Evolutionary conservation across 1,140 invertebrate genomes (phyloP), one percentile per base, ranked within the genome.

Genomic region (Meteorus sp.): DNA sequence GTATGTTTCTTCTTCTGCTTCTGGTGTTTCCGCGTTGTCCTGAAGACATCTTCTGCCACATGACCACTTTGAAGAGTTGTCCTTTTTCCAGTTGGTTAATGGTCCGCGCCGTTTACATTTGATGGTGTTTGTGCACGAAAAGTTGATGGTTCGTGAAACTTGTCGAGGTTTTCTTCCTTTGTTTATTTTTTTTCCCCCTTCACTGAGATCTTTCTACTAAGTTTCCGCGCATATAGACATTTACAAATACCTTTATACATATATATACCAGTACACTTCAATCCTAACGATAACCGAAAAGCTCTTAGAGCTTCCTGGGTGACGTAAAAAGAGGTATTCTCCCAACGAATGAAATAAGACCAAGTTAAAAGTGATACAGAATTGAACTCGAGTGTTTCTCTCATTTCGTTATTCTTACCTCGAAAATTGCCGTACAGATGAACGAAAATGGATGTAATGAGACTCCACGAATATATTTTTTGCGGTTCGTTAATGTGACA

Each of bases 61-160:
- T n/a, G n/a, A n/a, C n/a, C n/a, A n/a, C n/a, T n/a, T n/a, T n/a
- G 11, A 35, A 35, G 13, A 35, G 13, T 3, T 35, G 33, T n/a
- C 44, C 19, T 48, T 57, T 57, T 47, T 31, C 31, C 33, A 17
- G 35, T 19, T 50, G 19, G 29, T 44, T 59, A 59, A 51, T 51
- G 47, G 23, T 27, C n/a, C 29, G 44, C 27, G 9, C 20, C 44
- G 55, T 59, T 59, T 35, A 41, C 19, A 27, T 53, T 51, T 45
- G 51, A 59, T 47, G 33, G 29, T 53, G 37, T 59, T 59, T 59
- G 41, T 35, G 50, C 25, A 33, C 37, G 50, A 23, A 11, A n/a
- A 53, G 41, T 53, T 47, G 57, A 54, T 59, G 50, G 57, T 59
- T 59, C 41, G 57, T 52, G 50, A 59, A 59, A 53, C 50, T 59